Base-by-base conservation (phyloP, 2,888 invertebrate species). In the Rhorus exstirpatorius region DNA sequence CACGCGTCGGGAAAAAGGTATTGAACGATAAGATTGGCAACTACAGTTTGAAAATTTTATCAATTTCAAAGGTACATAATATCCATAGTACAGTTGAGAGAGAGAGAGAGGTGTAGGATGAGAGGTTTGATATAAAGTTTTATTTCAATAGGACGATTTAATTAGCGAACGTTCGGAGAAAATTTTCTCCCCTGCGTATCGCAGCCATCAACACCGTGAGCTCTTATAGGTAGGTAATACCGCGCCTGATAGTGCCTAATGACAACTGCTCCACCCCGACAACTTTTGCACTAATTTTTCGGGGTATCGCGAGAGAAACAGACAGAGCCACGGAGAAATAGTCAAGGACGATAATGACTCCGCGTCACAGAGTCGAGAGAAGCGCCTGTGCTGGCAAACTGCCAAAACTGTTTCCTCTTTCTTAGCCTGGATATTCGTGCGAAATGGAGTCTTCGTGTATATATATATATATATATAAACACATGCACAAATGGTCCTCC, bases 401-500 rank as follows among this genome's bases (percentile, higher is more conserved):
- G 70, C 83, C 80, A 84, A 72, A 84, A 83, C 63, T 81, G 74
- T 83, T 81, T 79, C 74, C 79, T 71, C 79, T 46, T n/a, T 49
- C 49, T 46, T 31, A 51, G 31, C 51, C 44, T 4, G 21, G 10
- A 41, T 19, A 38, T 60, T 24, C 60, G 75, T 44, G 24, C 31
- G 41, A 44, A 38, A 61, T 58, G 63, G 61, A 58, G 14, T 75
- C 63, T 31, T 44, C 35, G n/a, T 51, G 26, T 60, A 63, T 41
- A 7, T 79, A 53, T 61, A 51, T 49, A 58, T 35, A n/a, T 51
- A 24, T 60, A 63, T 41, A 7, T 79, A 53, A 51, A 51, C 41
- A 58, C 35, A 75, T 19, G 19, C 7, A 19, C 2, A 44, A 24
- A 51, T 41, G 67, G n/a, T n/a, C 55, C 51, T 46, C 38, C 14